Base-by-base conservation (phyloP, 1,140 invertebrate species). In the Zaprionus davidi region DNA sequence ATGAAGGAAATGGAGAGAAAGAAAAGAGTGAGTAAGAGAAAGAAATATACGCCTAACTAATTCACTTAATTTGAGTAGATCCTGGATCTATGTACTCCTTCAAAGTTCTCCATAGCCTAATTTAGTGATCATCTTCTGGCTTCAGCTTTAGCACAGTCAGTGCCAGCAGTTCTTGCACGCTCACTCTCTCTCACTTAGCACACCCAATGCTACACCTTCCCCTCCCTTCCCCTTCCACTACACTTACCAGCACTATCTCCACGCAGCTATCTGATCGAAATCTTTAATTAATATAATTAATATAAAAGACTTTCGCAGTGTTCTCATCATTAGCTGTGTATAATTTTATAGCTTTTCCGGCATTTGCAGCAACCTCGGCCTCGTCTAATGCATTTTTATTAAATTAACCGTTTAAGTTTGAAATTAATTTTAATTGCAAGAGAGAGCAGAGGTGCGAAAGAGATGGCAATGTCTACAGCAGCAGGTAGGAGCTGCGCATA, bases 371-470 rank as follows among this genome's bases (percentile, higher is more conserved):
- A 41, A 9, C 12, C 12, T n/a, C 11, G 38, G 59, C 34, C 51
- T 26, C 20, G 75, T 9, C 82, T 86, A 74, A 76, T 81, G 53
- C 76, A 78, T 74, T 83, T 70, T 59, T 78, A 84, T 78, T 79
- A 64, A 73, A 71, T 81, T 77, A 67, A 68, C 71, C 71, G 84
- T 79, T 88, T 76, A 65, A 71, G 65, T 65, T 76, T 84, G 49
- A 58, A 76, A 84, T 87, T 88, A 84, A 88, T 88, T 88, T 84
- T 84, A 88, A 87, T 87, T 87, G 81, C 81, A 26, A 22, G 26
- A 36, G 57, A 72, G 6, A 34, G 41, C 22, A 63, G 64, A 34
- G 34, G 28, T n/a, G 38, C 34, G 51, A 51, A 15, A 36, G 41
- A 64, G 59, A 22, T 36, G 22, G 38, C 7, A 5, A 24, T 20